A percentile compares a stretch with the other conserved stretches of the same genome.
Conservation (phyloP, 37 sponge, comb jelly and placozoan genomes). For the Cladorhizidae sp. region DNA sequence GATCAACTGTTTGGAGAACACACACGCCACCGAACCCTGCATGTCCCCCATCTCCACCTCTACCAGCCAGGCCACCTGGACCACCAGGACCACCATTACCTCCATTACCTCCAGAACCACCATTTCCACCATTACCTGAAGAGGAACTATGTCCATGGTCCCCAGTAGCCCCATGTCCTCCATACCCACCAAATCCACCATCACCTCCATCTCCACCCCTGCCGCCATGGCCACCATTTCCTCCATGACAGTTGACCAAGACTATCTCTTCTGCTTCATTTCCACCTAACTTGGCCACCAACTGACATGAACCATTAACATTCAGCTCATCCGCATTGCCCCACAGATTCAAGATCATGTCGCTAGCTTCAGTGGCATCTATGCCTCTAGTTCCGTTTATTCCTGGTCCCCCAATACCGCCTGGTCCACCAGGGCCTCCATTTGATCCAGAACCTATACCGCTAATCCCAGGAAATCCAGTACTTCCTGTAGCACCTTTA, state of each 20-base stretch:
- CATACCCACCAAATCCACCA: conserved; percentile 65
- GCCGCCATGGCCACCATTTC: conserved; percentile 80
- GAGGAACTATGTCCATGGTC: conserved; percentile 34
- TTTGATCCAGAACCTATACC: conserved; percentile 29
- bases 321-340: conserved; percentile 57
- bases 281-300: conserved; percentile 62
- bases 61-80: conserved; percentile 58
- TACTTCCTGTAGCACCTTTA: conserved; percentile 34
- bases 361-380: conserved; percentile 76
- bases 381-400: conserved; percentile 36
- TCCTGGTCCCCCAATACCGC: conserved; percentile 63
- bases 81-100: conserved; percentile 80
- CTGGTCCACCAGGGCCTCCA: conserved; percentile 67
- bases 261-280: conserved; percentile 51
- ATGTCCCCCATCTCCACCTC: conserved; percentile 72
- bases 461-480: conserved; percentile 23
- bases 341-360: conserved; percentile 47
- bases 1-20: conserved; percentile 50
- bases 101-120: conserved; percentile 78
- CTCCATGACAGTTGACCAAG: conserved; percentile 73
- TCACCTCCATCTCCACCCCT: conserved; percentile 74
- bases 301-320: conserved; percentile 39
- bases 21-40: conserved; percentile 63
- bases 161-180: conserved; percentile 69
- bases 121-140: conserved; percentile 55